These are phyloP conservation scores for Semicossyphus pulcher DNA, from an alignment of 2,113 vertebrate species.

Conservation along the genomic window DNA sequence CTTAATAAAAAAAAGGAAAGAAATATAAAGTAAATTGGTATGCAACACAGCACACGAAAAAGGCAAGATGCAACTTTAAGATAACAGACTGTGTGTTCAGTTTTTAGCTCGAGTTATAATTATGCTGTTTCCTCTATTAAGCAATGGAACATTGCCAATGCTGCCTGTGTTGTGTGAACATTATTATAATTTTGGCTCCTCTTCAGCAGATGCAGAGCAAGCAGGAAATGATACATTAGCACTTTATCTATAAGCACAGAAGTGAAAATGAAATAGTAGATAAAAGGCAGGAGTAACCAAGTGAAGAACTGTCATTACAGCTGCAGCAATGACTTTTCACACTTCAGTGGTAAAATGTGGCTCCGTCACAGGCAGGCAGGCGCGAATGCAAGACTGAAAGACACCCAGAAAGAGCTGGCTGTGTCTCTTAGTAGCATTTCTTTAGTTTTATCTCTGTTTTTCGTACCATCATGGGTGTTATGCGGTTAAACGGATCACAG, in stretches of 20 bases:
- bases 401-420: not conserved
- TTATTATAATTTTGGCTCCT: not conserved
- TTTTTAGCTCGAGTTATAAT: not conserved
- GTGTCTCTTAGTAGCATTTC: not conserved
- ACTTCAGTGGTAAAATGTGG: slow-evolving; percentile 48
- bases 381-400: not conserved
- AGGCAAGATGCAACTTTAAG: not conserved
- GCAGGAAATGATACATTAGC: not conserved
- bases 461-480: not conserved
- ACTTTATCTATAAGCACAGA: slow-evolving; percentile 17
- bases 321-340: slow-evolving; percentile 35
- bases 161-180: not conserved
- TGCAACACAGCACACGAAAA: not conserved
- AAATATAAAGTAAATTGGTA: not conserved
- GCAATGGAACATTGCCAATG: not conserved
- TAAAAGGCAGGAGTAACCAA: not conserved
- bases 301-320: not conserved
- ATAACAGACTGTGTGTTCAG: not conserved
- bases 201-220: slow-evolving; percentile 11
- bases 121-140: not conserved
- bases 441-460: not conserved
- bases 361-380: slow-evolving; percentile 6
- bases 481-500: not conserved
- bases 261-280: slow-evolving; percentile 40
- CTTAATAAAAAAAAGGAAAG: not conserved